Evolutionary conservation across 2,113 vertebrate genomes (phyloP).

Genomic region (Poeciliopsis prolifica): DNA sequence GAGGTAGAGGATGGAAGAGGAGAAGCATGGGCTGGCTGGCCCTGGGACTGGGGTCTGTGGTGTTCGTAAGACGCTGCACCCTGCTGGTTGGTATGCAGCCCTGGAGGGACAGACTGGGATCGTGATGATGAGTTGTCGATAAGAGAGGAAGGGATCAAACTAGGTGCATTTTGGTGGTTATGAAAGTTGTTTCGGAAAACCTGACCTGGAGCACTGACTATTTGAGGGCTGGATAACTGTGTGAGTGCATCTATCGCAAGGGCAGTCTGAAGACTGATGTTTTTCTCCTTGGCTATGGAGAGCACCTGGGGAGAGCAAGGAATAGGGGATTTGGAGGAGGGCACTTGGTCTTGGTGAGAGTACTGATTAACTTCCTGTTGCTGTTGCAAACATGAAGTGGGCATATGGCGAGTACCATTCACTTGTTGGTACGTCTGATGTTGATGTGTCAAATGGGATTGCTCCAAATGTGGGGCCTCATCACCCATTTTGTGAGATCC

Average conservation of each 20-base stretch:
- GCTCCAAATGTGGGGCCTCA: conserved; percentile 50
- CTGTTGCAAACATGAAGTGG: conserved; percentile 58
- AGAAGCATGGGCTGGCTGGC: conserved; percentile 65
- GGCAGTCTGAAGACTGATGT: conserved; percentile 94
- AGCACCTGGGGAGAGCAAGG: conserved; percentile 92
- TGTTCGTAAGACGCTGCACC: conserved; percentile 69
- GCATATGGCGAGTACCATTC: conserved; percentile 60
- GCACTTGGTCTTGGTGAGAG: conserved; percentile 55
- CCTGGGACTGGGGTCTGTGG: conserved; percentile 77
- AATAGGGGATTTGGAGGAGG: conserved; percentile 80
- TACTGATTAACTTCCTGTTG: conserved; percentile 52
- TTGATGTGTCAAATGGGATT: conserved; percentile 48
- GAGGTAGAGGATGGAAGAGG: conserved; percentile 74
- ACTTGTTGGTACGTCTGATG: conserved; percentile 61
- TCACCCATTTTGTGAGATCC: conserved; percentile 57
- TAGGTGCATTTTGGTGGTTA: conserved; percentile 58
- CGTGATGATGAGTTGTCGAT: conserved; percentile 61
- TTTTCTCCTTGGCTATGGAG: conserved; percentile 96
- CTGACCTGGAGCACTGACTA: conserved; percentile 58
- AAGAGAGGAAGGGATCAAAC: conserved; percentile 51
- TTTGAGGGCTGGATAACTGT: conserved; percentile 87
- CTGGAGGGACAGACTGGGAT: conserved; percentile 76
- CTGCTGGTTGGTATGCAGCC: conserved; percentile 67
- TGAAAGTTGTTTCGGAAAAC: conserved; percentile 68
- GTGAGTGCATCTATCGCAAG: conserved; percentile 97